phyloP scores from a whole-genome alignment of 2,888 invertebrate species.

The Limulus polyphemus region DNA sequence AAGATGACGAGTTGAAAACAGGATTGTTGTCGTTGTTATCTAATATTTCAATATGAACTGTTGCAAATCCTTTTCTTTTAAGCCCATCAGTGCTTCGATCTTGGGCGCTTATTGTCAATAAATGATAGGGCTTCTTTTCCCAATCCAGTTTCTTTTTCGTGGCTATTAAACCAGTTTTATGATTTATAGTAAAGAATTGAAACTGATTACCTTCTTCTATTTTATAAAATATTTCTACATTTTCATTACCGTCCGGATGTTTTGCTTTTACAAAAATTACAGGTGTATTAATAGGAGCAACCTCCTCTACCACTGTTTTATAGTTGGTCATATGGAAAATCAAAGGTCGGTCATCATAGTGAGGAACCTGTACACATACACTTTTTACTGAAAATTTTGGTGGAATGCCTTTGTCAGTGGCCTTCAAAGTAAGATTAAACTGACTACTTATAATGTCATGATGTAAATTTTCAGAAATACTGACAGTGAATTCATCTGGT shows the following conservation, averaged over 20 bases:
- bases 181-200: conserved; percentile 71
- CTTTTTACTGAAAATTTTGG: conserved; percentile 62
- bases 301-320: conserved; percentile 74
- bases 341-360: conserved; percentile 72
- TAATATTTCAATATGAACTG: conserved; percentile 67
- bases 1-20: conserved; percentile 49
- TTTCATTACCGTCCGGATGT: conserved; percentile 40
- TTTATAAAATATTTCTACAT: conserved; percentile 71
- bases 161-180: conserved; percentile 76
- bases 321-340: conserved; percentile 75
- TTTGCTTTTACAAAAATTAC: conserved; percentile 52
- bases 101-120: conserved; percentile 74
- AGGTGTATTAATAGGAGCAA: conserved; percentile 74
- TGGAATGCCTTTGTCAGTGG: conserved; percentile 67
- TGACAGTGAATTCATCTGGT: conserved; percentile 48
- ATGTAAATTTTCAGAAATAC: conserved; percentile 69
- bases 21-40: conserved; percentile 94
- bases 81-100: conserved; percentile 73
- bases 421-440: conserved; percentile 75
- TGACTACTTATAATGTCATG: conserved; percentile 51
- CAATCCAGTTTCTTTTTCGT: conserved; percentile 70
- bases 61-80: conserved; percentile 66
- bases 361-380: conserved; percentile 65
- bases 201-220: conserved; percentile 73
- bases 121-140: conserved; percentile 68